Conservation (phyloP, 2,888 invertebrate genomes). For the Nyleta sp. region DNA sequence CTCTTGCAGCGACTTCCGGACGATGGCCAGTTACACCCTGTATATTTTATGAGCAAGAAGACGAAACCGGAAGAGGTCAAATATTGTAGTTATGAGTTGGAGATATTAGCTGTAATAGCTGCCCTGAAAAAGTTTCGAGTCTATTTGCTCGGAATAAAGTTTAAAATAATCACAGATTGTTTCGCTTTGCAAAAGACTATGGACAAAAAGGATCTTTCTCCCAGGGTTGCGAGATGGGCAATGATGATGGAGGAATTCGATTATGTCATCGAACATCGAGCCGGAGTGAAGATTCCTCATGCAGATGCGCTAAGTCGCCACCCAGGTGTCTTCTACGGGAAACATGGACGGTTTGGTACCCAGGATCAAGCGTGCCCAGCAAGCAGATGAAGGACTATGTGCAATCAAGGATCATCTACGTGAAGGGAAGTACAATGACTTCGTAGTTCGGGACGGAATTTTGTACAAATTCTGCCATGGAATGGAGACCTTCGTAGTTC, state of each 20-base stretch:
- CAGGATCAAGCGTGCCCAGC: too few species aligned
- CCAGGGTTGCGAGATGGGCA: conserved; percentile 12
- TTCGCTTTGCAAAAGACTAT: conserved; percentile 28
- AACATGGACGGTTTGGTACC: too few species aligned
- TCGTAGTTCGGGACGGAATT: too few species aligned
- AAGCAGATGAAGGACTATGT: too few species aligned
- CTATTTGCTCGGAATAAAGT: conserved; percentile 28
- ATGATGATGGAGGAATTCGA: conserved; percentile 22
- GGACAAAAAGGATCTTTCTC: conserved; percentile 24
- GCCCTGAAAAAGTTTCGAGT: background rate
- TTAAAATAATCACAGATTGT: conserved; percentile 48
- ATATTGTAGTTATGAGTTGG: conserved; percentile 13
- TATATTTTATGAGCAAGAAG: background rate
- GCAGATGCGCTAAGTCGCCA: background rate
- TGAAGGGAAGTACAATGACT: too few species aligned
- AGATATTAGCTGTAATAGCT: background rate
- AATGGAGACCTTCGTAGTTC: background rate
- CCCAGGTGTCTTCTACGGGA: background rate
- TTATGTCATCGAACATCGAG: background rate
- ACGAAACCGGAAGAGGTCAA: background rate
- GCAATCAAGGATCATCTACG: too few species aligned
- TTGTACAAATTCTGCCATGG: background rate
- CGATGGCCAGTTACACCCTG: background rate
- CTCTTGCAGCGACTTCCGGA: background rate
- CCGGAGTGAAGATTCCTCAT: background rate